A percentile compares a stretch with the other conserved stretches of the same genome.
Conservation (phyloP, 2,113 vertebrate species). For the Tympanuchus pallidicinctus region DNA sequence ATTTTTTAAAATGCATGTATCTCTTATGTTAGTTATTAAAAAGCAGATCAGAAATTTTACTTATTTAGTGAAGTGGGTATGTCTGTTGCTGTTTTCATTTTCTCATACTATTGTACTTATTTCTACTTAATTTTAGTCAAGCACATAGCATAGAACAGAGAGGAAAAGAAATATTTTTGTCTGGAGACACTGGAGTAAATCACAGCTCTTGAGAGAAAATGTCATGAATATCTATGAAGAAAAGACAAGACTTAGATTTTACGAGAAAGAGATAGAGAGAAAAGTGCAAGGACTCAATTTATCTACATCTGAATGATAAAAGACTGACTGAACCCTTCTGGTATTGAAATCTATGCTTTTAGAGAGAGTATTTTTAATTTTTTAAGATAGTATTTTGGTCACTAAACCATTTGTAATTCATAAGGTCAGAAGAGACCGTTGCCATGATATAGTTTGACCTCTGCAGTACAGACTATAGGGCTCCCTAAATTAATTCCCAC, state of each 20-base stretch:
- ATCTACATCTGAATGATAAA: slow-evolving; percentile 62
- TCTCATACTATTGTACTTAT: not conserved
- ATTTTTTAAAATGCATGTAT: not conserved
- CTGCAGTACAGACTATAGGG: not conserved
- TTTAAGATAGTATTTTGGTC: slow-evolving; percentile 40
- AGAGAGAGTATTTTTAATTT: slow-evolving; percentile 25
- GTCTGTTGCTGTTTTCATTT: not conserved
- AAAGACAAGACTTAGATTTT: slow-evolving; percentile 65
- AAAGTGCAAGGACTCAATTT: slow-evolving; percentile 65
- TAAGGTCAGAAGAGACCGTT: not conserved
- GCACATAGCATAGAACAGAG: slow-evolving; percentile 31
- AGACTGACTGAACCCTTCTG: slow-evolving; percentile 20
- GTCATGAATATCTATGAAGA: slow-evolving; percentile 41
- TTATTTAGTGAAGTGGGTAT: not conserved
- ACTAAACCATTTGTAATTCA: slow-evolving; percentile 21
- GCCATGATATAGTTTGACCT: not conserved
- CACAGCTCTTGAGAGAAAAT: slow-evolving; percentile 67
- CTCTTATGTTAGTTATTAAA: not conserved
- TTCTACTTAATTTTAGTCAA: slow-evolving; percentile 22
- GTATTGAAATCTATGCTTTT: slow-evolving; percentile 41
- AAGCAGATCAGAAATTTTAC: not conserved
- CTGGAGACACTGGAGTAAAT: slow-evolving; percentile 57
- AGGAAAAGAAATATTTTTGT: slow-evolving; percentile 63
- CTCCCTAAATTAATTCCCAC: not conserved
- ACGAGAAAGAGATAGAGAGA: slow-evolving; percentile 42